phyloP scores from a whole-genome alignment of 2,888 invertebrate genomes.

The Fragum whitleyi region DNA sequence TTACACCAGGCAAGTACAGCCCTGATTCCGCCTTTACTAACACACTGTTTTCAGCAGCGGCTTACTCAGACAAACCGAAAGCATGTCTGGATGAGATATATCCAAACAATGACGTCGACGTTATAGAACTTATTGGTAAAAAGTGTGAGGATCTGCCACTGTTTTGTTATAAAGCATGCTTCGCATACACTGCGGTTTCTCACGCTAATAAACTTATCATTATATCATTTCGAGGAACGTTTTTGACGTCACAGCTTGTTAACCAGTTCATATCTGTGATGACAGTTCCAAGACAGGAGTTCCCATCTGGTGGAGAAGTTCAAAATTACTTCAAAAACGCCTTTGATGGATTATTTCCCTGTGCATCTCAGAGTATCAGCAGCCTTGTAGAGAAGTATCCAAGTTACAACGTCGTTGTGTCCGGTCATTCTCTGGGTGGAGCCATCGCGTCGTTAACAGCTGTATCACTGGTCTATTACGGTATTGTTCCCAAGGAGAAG shows the following conservation, averaged over 20 bases:
- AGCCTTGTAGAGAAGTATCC: conserved; percentile 29
- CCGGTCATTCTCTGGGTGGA: conserved; percentile 54
- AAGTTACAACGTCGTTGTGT: conserved; percentile 36
- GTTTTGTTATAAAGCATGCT: conserved; percentile 11
- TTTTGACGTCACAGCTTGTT: conserved; percentile 16
- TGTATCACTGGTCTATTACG: conserved; percentile 29
- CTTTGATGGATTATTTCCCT: conserved; percentile 36
- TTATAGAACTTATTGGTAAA: background rate
- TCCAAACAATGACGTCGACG: conserved; percentile 1
- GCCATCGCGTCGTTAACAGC: conserved; percentile 48
- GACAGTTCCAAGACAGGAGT: background rate
- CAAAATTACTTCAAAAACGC: conserved; percentile 50
- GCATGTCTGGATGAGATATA: conserved; percentile 19
- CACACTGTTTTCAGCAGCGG: conserved; percentile 29
- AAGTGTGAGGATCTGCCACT: conserved; percentile 2
- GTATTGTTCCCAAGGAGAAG: conserved; percentile 15
- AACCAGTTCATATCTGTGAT: conserved; percentile 24
- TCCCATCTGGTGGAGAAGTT: conserved; percentile 38
- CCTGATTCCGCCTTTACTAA: background rate
- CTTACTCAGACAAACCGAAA: conserved; percentile 20
- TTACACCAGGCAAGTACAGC: conserved; percentile 12
- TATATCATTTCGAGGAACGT: conserved; percentile 3
- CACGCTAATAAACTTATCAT: background rate
- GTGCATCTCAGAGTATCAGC: conserved; percentile 13
- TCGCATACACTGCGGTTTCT: conserved; percentile 19